phyloP scores from a whole-genome alignment of 2,888 invertebrate species.

The Noctua fimbriata region DNA sequence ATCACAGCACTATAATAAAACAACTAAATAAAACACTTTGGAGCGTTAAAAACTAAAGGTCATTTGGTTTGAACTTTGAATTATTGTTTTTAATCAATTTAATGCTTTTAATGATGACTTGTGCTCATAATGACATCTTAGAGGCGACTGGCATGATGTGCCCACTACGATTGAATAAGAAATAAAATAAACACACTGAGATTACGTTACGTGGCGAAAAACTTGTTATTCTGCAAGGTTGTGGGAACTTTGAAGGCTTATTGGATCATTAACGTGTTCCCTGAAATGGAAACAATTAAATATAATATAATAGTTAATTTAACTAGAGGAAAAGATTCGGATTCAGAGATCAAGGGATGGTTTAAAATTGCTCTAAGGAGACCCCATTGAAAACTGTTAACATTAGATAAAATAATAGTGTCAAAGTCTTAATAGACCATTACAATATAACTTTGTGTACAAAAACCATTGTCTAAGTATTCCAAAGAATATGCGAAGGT shows the following conservation, averaged over 20 bases:
- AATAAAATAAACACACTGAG: conserved; percentile 29
- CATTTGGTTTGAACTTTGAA: conserved; percentile 5
- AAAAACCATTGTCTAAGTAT: neutral
- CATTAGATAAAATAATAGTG: neutral
- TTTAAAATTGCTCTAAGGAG: neutral
- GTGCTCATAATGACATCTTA: conserved; percentile 32
- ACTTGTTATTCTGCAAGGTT: conserved; percentile 56
- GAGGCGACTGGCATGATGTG: conserved; percentile 41
- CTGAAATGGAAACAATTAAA: neutral
- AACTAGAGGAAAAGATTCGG: neutral
- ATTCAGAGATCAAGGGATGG: neutral
- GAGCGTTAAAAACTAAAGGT: conserved; percentile 32
- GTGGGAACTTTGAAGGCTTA: neutral
- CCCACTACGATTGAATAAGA: conserved; percentile 12
- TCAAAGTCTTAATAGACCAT: neutral
- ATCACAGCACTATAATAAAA: conserved; percentile 39
- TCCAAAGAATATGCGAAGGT: neutral
- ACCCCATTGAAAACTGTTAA: neutral
- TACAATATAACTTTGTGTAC: neutral
- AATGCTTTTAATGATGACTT: conserved; percentile 13
- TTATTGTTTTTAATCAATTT: conserved; percentile 17
- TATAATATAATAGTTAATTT: neutral
- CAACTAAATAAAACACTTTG: conserved; percentile 20
- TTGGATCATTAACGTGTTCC: neutral
- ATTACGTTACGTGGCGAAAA: conserved; percentile 53